Base-by-base conservation (phyloP, 2,797 vertebrate species). In the Sebastes taczanowskii region DNA sequence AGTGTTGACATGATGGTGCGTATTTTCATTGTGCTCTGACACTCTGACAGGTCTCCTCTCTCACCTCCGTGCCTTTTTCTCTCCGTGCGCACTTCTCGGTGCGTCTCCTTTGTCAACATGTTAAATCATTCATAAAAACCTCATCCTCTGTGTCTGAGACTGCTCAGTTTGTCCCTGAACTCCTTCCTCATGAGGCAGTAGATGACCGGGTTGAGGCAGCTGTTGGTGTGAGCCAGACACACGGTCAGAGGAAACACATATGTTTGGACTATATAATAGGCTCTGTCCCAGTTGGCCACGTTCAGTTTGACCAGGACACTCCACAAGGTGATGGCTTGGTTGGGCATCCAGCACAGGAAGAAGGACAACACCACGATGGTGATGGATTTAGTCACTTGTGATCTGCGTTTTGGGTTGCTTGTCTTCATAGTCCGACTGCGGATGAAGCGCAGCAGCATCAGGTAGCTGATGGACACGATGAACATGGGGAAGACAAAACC, bases 261-360 rank as follows among this genome's bases (percentile, higher is more conserved):
- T 0, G 95, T 95, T 84, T 96, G 96, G 60, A 95, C 91, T 3
- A 92, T 72, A 78, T 96, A 96, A 56, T 96, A 96, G 0, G 95
- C 81, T 6, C 79, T 88, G 86, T 96, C 93, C 95, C 95, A 96
- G 83, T 94, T 75, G 1, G 88, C 94, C 0, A 66, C 93, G 77
- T 96, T 96, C 30, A 96, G 90, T 80, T 96, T 96, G 71, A 96
- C 96, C 81, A 96, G 81, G 7, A 96, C 96, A 4, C 96, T 95
- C 96, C 96, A 96, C 32, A 96, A 38, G 7, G 96, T 96, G 72
- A 95, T 90, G 78, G 94, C 93, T 2, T 96, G 95, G 80, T 95
- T 95, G 2, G 95, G 95, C 93, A 95, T 94, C 94, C 95, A 96
- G 86, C 95, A 95, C 27, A 96, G 55, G 55, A 95, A 96, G 90